These are phyloP conservation scores for Melanotaenia boesemani DNA, from an alignment of 2,797 vertebrate species.

Conservation along the genomic window DNA sequence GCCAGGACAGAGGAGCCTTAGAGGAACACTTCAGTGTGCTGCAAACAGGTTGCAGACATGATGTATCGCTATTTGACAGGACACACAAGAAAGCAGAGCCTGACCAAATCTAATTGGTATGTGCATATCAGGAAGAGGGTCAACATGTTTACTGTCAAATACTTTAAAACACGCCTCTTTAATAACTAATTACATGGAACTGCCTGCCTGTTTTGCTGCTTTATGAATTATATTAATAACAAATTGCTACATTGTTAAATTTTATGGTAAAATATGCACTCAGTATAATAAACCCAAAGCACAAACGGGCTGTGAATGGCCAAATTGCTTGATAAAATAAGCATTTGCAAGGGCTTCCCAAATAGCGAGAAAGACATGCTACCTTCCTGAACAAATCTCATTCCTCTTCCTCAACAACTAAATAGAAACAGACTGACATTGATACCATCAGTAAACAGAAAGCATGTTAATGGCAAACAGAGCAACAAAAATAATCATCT, in stretches of 20 bases:
- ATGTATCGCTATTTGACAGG: conserved; percentile 69
- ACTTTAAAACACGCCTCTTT: conserved; percentile 44
- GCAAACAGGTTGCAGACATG: conserved; percentile 51
- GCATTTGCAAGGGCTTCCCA: conserved; percentile 31
- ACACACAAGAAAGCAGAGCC: conserved; percentile 53
- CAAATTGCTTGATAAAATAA: conserved; percentile 52
- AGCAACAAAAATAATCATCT: conserved; percentile 18
- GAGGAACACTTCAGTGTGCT: conserved; percentile 49
- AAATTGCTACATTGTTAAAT: conserved; percentile 38
- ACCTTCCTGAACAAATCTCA: conserved; percentile 47
- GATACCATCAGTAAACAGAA: conserved; percentile 26
- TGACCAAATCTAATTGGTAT: conserved; percentile 61
- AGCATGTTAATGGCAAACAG: conserved; percentile 55
- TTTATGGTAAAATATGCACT: conserved; percentile 35
- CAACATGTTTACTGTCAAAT: conserved; percentile 58
- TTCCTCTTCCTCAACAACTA: conserved; percentile 60
- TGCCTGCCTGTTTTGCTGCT: conserved; percentile 1
- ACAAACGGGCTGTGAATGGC: conserved; percentile 46
- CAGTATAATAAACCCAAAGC: conserved; percentile 23
- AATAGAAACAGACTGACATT: conserved; percentile 61
- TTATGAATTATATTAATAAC: conserved; percentile 32
- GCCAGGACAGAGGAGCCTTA: conserved; percentile 47
- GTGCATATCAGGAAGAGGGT: conserved; percentile 42
- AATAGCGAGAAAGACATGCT: conserved; percentile 36
- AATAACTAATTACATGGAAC: conserved; percentile 46